A percentile compares a stretch with the other conserved stretches of the same genome.
These are phyloP conservation scores for Trachymyrmex cornetzi DNA, from an alignment of 1,140 invertebrate species.

Conservation along the genomic window DNA sequence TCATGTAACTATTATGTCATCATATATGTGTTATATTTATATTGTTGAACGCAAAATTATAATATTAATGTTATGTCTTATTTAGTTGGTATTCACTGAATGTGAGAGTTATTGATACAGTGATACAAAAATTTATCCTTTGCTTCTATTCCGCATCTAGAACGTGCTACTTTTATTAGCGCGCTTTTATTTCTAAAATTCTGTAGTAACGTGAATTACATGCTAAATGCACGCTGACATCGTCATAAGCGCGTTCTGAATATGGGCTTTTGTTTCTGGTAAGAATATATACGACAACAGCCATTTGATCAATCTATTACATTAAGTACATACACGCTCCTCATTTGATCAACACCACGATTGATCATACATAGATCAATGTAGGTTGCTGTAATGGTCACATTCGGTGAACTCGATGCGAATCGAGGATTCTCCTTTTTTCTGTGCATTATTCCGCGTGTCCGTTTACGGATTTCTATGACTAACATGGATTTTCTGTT, in stretches of 20 bases:
- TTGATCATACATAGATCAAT: conserved; percentile 25
- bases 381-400: conserved; percentile 24
- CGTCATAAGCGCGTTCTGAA: too few relatives aligned
- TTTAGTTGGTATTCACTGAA: too few relatives aligned
- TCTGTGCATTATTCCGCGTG: conserved; percentile 10
- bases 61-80: too few relatives aligned
- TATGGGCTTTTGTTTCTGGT: background rate
- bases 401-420: background rate
- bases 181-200: too few relatives aligned
- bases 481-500: background rate
- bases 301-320: conserved; percentile 28
- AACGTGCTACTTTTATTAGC: too few relatives aligned
- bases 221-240: too few relatives aligned
- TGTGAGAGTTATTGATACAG: background rate
- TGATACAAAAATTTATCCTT: background rate
- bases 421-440: conserved; percentile 34
- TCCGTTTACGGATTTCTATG: conserved; percentile 14
- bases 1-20: too few relatives aligned
- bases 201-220: too few relatives aligned
- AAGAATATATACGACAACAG: conserved; percentile 4
- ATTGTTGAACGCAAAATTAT: too few relatives aligned
- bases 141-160: background rate
- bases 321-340: conserved; percentile 42
- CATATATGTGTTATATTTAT: too few relatives aligned
- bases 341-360: conserved; percentile 39